Percentiles rank a stretch among this genome's conserved stretches.
Evolutionary conservation across 2,113 vertebrate species (phyloP).

Genomic region (Trematocara zebra): DNA sequence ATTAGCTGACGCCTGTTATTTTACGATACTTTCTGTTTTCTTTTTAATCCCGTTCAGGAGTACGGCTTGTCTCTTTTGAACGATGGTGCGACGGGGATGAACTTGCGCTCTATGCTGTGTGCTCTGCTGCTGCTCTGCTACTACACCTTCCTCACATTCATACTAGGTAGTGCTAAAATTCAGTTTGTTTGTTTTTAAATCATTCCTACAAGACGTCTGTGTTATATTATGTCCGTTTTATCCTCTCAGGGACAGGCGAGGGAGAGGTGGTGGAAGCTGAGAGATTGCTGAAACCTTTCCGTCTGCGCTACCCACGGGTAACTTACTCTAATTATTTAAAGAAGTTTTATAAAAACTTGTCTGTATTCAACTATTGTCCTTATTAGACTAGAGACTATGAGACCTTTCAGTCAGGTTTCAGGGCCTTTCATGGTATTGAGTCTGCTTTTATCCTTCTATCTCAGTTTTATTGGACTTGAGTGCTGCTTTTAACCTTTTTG

Average conservation of each 20-base stretch:
- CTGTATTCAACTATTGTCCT: accelerated
- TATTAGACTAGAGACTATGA: background rate
- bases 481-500: background rate
- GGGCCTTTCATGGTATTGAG: background rate
- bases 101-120: slow-evolving; percentile 79
- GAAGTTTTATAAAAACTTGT: background rate
- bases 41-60: slow-evolving; percentile 58
- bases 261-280: slow-evolving; percentile 76
- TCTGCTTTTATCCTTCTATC: background rate
- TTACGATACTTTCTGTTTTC: background rate
- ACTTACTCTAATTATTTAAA: background rate
- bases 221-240: background rate
- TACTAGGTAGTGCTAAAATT: slow-evolving; percentile 62
- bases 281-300: slow-evolving; percentile 72
- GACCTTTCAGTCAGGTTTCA: background rate
- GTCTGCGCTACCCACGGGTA: slow-evolving; percentile 71
- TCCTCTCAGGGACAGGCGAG: slow-evolving; percentile 73
- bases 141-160: slow-evolving; percentile 80
- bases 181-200: background rate
- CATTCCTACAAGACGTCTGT: background rate
- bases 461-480: background rate
- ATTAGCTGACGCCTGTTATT: background rate
- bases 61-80: slow-evolving; percentile 75
- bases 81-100: slow-evolving; percentile 65
- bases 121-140: slow-evolving; percentile 78